Evolutionary conservation across 2,888 invertebrate genomes (phyloP).

Genomic region (Aquatica leii): DNA sequence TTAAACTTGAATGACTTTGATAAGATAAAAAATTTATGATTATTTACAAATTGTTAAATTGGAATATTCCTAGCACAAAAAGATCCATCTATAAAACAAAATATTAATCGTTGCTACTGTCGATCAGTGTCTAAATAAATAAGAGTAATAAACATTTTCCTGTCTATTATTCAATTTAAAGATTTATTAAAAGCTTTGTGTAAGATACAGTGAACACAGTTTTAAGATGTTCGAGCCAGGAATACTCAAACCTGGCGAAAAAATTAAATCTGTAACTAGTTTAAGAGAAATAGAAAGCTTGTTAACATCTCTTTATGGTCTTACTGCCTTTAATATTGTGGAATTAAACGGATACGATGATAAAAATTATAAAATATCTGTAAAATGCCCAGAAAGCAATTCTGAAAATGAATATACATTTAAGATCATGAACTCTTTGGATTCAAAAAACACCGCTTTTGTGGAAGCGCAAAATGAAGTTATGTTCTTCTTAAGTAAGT

Average conservation of each 20-base stretch:
- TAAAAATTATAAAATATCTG: slow-evolving; percentile 74
- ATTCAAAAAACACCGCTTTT: slow-evolving; percentile 72
- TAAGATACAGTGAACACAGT: no score
- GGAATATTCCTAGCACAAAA: no score
- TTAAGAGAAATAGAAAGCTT: slow-evolving; percentile 64
- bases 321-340: slow-evolving; percentile 65
- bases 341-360: slow-evolving; percentile 83
- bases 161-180: no score
- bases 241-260: slow-evolving; percentile 64
- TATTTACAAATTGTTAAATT: no score
- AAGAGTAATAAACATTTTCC: no score
- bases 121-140: no score
- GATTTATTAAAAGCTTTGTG: no score
- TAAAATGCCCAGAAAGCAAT: slow-evolving; percentile 67
- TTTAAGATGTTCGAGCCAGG: slow-evolving; percentile 43
- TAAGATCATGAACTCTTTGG: slow-evolving; percentile 84
- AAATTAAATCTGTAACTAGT: slow-evolving; percentile 67
- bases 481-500: slow-evolving; percentile 75
- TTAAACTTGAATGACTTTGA: no score
- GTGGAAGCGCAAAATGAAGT: slow-evolving; percentile 80
- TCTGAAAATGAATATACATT: slow-evolving; percentile 76
- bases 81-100: no score
- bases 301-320: slow-evolving; percentile 68
- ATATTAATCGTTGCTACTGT: no score
- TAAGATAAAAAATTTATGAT: no score